Evolutionary conservation across 2,797 vertebrate species (phyloP), one percentile per base, ranked within the genome.

Genomic region (Knipowitschia caucasica): DNA sequence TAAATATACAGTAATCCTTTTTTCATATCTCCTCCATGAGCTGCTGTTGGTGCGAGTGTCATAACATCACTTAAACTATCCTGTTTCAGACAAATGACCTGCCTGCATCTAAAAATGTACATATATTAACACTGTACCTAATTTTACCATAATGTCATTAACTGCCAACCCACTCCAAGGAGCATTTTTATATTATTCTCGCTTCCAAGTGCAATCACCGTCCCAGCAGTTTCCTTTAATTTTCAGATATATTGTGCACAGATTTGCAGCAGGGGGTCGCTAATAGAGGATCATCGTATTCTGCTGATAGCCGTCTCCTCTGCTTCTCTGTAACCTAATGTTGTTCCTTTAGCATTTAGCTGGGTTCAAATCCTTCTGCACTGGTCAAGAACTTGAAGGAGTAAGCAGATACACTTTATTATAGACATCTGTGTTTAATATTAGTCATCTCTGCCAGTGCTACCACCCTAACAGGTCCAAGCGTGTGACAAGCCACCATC

Each of bases 401-500:
- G 89, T 90, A 91, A 92, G 85, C 86, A 89, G 88, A 91, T 85
- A 90, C 78, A 88, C 88, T 91, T 91, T 89, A 91, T 90, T 89
- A 90, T 82, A 85, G 88, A 86, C 86, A 86, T 90, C 86, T 87
- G 90, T 77, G 86, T 90, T 89, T 91, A 90, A 91, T 91, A 91
- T 92, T 90, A 91, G 89, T 91, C 88, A 89, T 82, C 86, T 84
- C 81, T 91, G 88, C 89, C 86, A 88, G 90, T 90, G 89, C 68
- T 73, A 69, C 80, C 70, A 84, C 86, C 77, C 81, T 86, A 88
- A 89, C 86, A 83, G 86, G 84, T 83, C 76, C 25, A 82, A 82
- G 75, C 83, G 82, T 81, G 80, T 85, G 88, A 88, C 88, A 85
- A 79, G 85, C 80, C 44, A 75, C 85, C 83, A 88, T 77, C 79